Conservation (phyloP, 2,113 vertebrate genomes). For the Macaca nemestrina region DNA sequence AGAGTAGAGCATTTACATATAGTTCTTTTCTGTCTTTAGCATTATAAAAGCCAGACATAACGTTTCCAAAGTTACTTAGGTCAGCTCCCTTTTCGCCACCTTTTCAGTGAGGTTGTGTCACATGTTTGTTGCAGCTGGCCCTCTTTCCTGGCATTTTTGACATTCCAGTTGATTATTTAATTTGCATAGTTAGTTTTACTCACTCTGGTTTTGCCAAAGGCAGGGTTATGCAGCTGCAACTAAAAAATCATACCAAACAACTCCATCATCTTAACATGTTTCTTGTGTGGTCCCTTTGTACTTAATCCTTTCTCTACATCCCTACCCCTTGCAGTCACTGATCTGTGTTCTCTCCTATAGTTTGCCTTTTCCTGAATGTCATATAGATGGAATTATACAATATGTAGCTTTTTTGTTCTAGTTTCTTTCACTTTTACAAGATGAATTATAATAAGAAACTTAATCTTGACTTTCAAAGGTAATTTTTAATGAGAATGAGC, state of each 20-base stretch:
- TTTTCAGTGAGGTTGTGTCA: background rate
- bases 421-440: background rate
- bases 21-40: background rate
- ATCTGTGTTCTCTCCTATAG: background rate
- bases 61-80: background rate
- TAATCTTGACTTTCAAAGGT: background rate
- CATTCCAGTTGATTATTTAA: background rate
- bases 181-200: background rate
- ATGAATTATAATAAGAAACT: background rate
- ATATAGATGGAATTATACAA: background rate
- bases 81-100: background rate
- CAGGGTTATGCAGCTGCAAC: background rate
- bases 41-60: background rate
- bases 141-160: background rate
- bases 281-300: background rate
- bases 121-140: fast-evolving
- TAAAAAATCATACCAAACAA: background rate
- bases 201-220: background rate
- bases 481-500: background rate
- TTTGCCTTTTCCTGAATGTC: background rate
- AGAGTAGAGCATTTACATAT: background rate
- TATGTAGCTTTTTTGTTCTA: background rate
- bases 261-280: background rate
- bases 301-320: fast-evolving
- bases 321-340: too few species aligned